Base-by-base conservation (phyloP, 2,888 invertebrate genomes). In the Chorisops tibialis region DNA sequence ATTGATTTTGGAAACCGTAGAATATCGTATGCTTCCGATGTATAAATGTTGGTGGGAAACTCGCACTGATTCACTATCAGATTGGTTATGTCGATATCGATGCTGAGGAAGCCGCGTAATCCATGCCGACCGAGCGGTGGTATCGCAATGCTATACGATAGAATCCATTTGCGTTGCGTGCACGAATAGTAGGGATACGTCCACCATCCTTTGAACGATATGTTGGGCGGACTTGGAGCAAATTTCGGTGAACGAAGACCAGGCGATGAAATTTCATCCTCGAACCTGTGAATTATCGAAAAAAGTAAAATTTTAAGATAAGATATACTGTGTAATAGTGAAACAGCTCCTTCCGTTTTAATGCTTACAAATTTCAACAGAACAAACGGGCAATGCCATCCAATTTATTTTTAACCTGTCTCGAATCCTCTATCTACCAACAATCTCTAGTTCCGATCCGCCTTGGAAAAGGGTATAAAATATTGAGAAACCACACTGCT, bases 41-140 rank as follows among this genome's bases (percentile, higher is more conserved):
- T 48, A 16, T 49, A 22, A 48, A 72, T 72, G 67, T 73, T 73
- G 4, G 69, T 70, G 64, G 73, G 67, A 39, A 74, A 73, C 71
- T 93, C 92, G 76, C 95, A 95, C 73, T 95, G 95, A 79, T 95
- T 93, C 70, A 92, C 86, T 74, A 91, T 87, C 77, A 91, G 80
- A 67, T 82, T 83, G 65, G 89, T 87, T 73, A 92, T 85, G 79
- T 92, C 91, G 72, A 92, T 86, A 78, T 92, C 92, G 68, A 92
- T 78, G 71, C 86, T 86, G 60, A 87, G 79, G 73, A 86, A 85
- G 47, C 79, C 79, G 48, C 84, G 82, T 74, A 78, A 79, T 70
- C 82, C 83, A 68, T 82, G 80, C 47, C 81, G 76, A 12, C 81
- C 81, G 47, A 76, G 78, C 35, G 82, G 81, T 59, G 83, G 82